These are phyloP conservation scores for Patella vulgata DNA, from an alignment of 1,140 invertebrate genomes.

Conservation along the genomic window DNA sequence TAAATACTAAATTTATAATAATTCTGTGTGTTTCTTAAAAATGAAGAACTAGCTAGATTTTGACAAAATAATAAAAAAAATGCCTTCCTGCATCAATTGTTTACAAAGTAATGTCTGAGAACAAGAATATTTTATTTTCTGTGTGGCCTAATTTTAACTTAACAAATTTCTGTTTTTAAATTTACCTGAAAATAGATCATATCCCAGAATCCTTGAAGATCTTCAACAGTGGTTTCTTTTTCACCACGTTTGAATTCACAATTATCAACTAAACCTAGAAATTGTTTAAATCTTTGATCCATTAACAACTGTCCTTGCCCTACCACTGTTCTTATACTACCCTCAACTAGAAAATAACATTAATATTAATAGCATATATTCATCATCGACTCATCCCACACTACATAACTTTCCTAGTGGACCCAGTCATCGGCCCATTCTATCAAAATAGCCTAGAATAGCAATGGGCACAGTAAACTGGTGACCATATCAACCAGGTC, in stretches of 20 bases:
- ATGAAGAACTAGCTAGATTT: too few species aligned
- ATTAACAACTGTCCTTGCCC: constrained; percentile 77
- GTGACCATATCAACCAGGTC: too few species aligned
- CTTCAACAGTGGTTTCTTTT: constrained; percentile 72
- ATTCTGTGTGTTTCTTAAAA: too few species aligned
- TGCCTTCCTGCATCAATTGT: too few species aligned
- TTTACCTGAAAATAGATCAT: constrained; percentile 76
- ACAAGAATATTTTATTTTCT: too few species aligned
- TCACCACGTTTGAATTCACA: constrained; percentile 73
- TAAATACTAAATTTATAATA: too few species aligned
- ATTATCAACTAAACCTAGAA: constrained; percentile 72
- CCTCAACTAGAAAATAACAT: constrained; percentile 58
- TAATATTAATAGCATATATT: neutral
- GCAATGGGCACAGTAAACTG: too few species aligned
- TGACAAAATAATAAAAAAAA: too few species aligned
- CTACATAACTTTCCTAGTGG: neutral
- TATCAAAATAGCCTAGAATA: too few species aligned
- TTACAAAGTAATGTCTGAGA: too few species aligned
- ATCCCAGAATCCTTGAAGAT: constrained; percentile 83
- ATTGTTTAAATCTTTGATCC: constrained; percentile 76
- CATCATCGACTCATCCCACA: constrained; percentile 7
- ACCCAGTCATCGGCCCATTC: neutral
- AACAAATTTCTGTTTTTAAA: too few species aligned
- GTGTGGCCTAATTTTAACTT: too few species aligned
- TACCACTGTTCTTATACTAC: constrained; percentile 75